These are phyloP conservation scores for Notolabrus celidotus DNA, from an alignment of 2,797 vertebrate species.

Conservation along the genomic window DNA sequence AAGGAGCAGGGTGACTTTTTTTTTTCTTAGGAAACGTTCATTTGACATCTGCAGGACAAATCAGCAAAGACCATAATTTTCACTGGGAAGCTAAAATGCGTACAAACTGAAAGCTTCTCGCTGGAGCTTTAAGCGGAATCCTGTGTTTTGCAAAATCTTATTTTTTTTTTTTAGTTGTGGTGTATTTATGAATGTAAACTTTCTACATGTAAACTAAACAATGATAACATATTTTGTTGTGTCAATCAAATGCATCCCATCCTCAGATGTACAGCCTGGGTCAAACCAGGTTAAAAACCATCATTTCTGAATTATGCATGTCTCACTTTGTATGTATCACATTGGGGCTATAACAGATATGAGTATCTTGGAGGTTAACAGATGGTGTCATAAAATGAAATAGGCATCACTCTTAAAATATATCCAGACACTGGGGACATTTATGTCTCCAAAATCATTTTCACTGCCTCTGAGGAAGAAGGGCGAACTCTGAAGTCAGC, in stretches of 20 bases:
- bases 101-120: no score
- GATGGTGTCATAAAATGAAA: constrained; percentile 86
- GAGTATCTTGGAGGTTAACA: constrained; percentile 83
- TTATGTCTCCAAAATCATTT: constrained; percentile 78
- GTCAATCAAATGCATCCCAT: neutral
- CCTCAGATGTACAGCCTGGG: neutral
- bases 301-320: constrained; percentile 78
- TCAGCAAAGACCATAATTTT: no score
- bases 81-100: no score
- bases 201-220: no score
- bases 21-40: no score
- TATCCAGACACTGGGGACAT: constrained; percentile 76
- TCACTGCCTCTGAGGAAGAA: constrained; percentile 69
- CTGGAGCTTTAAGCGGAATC: no score
- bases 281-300: constrained; percentile 33
- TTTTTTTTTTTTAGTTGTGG: no score
- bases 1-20: no score
- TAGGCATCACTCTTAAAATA: constrained; percentile 81
- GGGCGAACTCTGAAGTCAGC: constrained; percentile 59
- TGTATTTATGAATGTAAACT: no score
- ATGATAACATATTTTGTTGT: neutral
- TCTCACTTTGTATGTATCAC: constrained; percentile 73
- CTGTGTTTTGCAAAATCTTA: no score
- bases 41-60: no score
- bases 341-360: constrained; percentile 70